A percentile compares a stretch with the other conserved stretches of the same genome.
phyloP scores from a whole-genome alignment of 2,113 vertebrate genomes.

The Tyto alba region DNA sequence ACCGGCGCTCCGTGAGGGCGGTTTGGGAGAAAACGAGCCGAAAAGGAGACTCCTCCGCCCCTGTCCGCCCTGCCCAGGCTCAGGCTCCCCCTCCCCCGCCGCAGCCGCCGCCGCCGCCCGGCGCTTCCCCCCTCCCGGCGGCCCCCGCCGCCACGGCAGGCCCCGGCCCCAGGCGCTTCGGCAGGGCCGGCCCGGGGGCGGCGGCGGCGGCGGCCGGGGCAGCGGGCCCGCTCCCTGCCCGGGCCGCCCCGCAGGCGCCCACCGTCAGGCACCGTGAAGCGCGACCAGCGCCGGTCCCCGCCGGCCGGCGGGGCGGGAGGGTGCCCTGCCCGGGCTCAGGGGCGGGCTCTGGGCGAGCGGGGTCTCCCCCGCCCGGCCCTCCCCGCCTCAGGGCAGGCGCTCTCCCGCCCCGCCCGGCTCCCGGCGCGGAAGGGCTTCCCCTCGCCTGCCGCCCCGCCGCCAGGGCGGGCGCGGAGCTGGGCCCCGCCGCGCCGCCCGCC shows the following conservation, averaged over 20 bases:
- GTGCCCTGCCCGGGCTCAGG: neutral
- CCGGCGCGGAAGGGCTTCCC: neutral
- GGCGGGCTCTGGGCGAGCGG: neutral
- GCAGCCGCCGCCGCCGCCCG: neutral
- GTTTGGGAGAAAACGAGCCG: neutral
- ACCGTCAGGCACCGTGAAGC: no score
- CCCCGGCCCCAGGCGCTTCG: neutral
- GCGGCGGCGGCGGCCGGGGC: neutral
- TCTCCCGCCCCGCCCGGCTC: conserved; percentile 29
- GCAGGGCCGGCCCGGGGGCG: neutral
- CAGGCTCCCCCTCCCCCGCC: neutral
- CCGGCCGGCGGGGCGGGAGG: neutral
- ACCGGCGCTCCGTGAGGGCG: neutral
- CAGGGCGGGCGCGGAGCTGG: conserved; percentile 22
- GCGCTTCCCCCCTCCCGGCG: neutral
- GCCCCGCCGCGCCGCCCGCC: neutral
- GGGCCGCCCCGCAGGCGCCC: neutral
- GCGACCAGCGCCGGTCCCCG: no score
- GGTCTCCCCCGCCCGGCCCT: neutral
- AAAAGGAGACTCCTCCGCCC: neutral
- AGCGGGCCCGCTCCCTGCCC: neutral
- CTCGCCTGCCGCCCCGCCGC: neutral
- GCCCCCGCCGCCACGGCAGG: neutral
- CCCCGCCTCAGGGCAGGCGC: conserved; percentile 6
- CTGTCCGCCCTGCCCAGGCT: neutral